phyloP scores from a whole-genome alignment of 2,888 invertebrate genomes.

The Leptinotarsa tumamoca region DNA sequence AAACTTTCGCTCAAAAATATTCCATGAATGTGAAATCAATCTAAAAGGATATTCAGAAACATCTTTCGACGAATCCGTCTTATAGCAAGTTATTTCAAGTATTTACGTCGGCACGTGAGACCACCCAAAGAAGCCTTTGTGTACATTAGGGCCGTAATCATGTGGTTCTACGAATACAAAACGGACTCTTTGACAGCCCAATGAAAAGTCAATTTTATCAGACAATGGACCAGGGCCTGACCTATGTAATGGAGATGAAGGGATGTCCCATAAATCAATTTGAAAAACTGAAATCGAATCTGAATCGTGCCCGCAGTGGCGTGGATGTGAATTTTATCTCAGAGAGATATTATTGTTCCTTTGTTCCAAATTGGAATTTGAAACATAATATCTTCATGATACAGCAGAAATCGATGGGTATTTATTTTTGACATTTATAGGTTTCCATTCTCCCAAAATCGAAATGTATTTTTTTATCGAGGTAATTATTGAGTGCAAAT shows the following conservation, averaged over 20 bases:
- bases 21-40: background rate
- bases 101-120: constrained; percentile 35
- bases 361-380: background rate
- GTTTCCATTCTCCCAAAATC: too few relatives aligned
- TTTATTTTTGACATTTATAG: too few relatives aligned
- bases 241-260: constrained; percentile 38
- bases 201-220: constrained; percentile 43
- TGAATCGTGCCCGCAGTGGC: constrained; percentile 11
- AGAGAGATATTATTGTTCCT: background rate
- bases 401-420: too few relatives aligned
- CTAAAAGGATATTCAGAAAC: background rate
- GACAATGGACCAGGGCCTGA: constrained; percentile 36
- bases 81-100: constrained; percentile 30
- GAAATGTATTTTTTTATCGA: too few relatives aligned
- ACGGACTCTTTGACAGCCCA: constrained; percentile 31
- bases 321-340: background rate
- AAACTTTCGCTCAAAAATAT: background rate
- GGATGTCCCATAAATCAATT: constrained; percentile 40
- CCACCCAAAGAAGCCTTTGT: constrained; percentile 40
- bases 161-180: constrained; percentile 23
- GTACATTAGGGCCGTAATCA: constrained; percentile 31
- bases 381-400: too few relatives aligned
- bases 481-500: too few relatives aligned
- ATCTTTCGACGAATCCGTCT: background rate
- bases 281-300: constrained; percentile 27